Percentiles rank a stretch among this genome's conserved stretches.
phyloP scores from a whole-genome alignment of 2,888 invertebrate genomes.

The Tryphoninae sp. region DNA sequence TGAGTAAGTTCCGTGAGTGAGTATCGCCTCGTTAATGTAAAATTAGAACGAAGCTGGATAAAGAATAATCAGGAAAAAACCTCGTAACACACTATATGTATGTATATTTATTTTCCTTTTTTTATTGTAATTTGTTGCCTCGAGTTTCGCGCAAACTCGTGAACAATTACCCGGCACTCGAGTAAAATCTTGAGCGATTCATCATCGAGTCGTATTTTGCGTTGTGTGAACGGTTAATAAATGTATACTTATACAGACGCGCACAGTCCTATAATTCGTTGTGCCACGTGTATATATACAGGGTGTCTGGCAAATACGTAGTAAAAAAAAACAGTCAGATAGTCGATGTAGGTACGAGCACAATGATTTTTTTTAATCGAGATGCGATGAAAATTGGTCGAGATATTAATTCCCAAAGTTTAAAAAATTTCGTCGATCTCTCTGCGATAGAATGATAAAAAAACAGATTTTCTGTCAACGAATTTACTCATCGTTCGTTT shows the following conservation, averaged over 20 bases:
- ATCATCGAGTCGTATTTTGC: conserved; percentile 27
- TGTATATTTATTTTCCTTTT: not conserved
- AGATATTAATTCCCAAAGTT: too few species aligned
- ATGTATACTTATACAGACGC: not conserved
- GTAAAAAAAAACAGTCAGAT: too few species aligned
- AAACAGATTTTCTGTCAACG: too few species aligned
- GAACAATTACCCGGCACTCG: conserved; percentile 48
- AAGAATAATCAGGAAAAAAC: conserved; percentile 16
- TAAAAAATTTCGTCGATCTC: too few species aligned
- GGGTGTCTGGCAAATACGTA: not conserved
- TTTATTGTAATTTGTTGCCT: conserved; percentile 15
- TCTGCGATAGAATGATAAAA: too few species aligned
- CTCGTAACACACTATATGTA: conserved; percentile 20
- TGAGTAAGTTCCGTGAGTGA: conserved; percentile 18
- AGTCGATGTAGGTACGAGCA: too few species aligned
- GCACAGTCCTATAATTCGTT: not conserved
- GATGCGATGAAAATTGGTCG: too few species aligned
- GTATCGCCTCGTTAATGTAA: conserved; percentile 2
- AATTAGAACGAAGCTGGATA: conserved; percentile 21
- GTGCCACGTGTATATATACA: not conserved
- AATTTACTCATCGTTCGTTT: too few species aligned
- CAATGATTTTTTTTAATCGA: too few species aligned
- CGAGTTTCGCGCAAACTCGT: conserved; percentile 4
- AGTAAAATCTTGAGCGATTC: conserved; percentile 34
- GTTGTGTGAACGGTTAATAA: conserved; percentile 6